phyloP scores from a whole-genome alignment of 2,113 vertebrate species.

The Lepus americanus region DNA sequence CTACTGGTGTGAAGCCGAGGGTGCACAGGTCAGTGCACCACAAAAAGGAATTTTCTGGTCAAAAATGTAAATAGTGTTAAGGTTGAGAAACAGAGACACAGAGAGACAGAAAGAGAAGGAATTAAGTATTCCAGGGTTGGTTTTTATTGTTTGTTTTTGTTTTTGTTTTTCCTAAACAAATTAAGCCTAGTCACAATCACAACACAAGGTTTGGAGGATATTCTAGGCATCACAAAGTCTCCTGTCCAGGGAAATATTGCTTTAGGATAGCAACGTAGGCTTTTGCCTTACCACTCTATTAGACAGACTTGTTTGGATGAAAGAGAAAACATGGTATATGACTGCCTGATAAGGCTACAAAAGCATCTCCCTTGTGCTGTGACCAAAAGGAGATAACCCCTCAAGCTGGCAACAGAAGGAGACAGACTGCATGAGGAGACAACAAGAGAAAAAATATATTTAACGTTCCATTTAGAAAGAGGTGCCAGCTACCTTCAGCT shows the following conservation, averaged over 20 bases:
- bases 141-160: neutral
- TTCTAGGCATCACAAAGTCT: neutral
- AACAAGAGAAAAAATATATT: conserved; percentile 71
- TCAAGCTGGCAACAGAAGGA: conserved; percentile 72
- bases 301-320: conserved; percentile 33
- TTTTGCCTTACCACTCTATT: conserved; percentile 1
- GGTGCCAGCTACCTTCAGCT: neutral
- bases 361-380: conserved; percentile 31
- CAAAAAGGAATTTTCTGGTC: neutral
- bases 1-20: neutral
- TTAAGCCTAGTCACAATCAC: neutral
- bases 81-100: neutral
- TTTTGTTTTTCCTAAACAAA: neutral
- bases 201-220: neutral
- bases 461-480: conserved; percentile 59
- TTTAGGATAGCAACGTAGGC: neutral
- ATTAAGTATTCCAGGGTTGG: neutral
- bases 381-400: conserved; percentile 68
- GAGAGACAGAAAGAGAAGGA: neutral
- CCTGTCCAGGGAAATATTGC: neutral
- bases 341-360: conserved; percentile 28
- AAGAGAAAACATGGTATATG: neutral
- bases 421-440: conserved; percentile 66
- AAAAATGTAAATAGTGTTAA: neutral
- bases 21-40: neutral